Base-by-base conservation (phyloP, 2,797 vertebrate genomes). In the Arrhamphus sclerolepis region DNA sequence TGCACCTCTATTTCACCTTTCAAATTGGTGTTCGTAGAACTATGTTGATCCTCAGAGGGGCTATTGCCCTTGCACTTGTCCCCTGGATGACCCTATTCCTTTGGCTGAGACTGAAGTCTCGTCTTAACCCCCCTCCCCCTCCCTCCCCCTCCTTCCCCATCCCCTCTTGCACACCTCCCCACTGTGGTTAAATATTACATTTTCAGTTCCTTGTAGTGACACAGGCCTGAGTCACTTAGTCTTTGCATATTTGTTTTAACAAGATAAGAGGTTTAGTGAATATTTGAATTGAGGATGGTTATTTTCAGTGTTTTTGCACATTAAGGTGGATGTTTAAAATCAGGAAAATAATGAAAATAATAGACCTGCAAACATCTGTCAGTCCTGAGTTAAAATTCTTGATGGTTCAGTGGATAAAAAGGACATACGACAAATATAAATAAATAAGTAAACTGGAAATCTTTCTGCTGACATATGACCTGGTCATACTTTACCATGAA, bases 41-140 rank as follows among this genome's bases (percentile, higher is more conserved):
- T 46, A 72, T 59, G 70, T 83, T 46, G 72, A 67, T 76, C 75
- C 58, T 61, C 17, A 72, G 63, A 48, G 69, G 67, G 66, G 54
- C 1, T 17, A 51, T 75, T 71, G 65, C 56, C 63, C 57, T 67
- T 50, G 62, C 79, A 61, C 42, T 57, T 75, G 61, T 48, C 81
- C 86, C 77, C 63, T 60, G 52, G 43, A 79, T 78, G 79, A 90
- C 87, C 85, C 57, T 59, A 39, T 52, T 34, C n/a, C 28, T 56
- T 71, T 75, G 75, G 70, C 66, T 77, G 52, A 63, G 68, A 40
- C 67, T 66, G 56, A 14, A 3, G 11, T 46, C 18, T 21, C 18
- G 17, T n/a, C 41, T 6, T 18, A 8, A 46, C 17, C 48, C 46
- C 52, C 44, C 44, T 41, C 24, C 41, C 22, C 39, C 53, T 5